Conservation (phyloP, 2,888 invertebrate species). For the Physocephala rufipes region DNA sequence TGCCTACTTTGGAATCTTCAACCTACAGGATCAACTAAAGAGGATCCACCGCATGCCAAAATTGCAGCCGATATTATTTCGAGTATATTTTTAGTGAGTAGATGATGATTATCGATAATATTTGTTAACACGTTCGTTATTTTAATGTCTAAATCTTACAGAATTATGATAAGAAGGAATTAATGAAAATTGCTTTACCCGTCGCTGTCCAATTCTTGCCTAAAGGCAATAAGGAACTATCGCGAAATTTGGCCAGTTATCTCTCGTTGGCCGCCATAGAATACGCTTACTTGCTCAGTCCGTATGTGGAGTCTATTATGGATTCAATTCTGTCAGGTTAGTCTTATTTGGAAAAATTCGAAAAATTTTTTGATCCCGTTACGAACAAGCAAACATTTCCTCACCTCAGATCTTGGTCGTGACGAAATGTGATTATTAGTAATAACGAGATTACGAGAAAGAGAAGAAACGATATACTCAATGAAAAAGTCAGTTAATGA, state of each 20-base stretch:
- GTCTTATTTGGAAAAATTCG: not conserved
- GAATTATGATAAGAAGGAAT: slow-evolving; percentile 71
- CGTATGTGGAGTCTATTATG: slow-evolving; percentile 89
- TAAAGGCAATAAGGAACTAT: slow-evolving; percentile 89
- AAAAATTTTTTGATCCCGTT: too few species aligned
- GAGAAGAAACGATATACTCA: too few species aligned
- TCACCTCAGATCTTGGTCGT: too few species aligned
- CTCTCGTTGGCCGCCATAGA: slow-evolving; percentile 91
- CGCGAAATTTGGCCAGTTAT: slow-evolving; percentile 90
- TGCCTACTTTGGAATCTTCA: slow-evolving; percentile 90
- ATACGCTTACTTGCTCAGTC: slow-evolving; percentile 84
- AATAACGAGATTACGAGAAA: too few species aligned
- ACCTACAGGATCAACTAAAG: slow-evolving; percentile 75
- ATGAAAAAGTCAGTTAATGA: too few species aligned
- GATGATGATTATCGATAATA: not conserved
- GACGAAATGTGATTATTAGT: too few species aligned
- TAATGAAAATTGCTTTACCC: slow-evolving; percentile 76
- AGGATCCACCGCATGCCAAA: slow-evolving; percentile 95
- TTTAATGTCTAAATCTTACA: slow-evolving; percentile 53
- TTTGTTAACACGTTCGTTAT: not conserved
- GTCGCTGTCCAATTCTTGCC: slow-evolving; percentile 91
- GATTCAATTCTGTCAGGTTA: slow-evolving; percentile 87
- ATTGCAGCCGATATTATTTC: slow-evolving; percentile 95
- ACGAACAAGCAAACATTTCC: too few species aligned
- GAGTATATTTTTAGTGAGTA: slow-evolving; percentile 89